Base-by-base conservation (phyloP, 2,797 vertebrate species). In the Eupleurogrammus muticus region DNA sequence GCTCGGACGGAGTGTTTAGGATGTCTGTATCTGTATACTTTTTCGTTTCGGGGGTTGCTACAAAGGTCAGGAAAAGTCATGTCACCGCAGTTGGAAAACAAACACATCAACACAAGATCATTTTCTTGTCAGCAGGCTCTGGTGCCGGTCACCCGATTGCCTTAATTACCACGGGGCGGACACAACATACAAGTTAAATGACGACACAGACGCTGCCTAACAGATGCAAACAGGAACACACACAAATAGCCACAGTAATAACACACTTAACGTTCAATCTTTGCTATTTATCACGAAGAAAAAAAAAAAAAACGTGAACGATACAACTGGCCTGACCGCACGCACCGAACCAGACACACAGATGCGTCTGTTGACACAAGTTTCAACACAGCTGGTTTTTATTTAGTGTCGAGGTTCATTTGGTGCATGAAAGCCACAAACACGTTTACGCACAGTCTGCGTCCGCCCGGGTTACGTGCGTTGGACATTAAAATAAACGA, bases 31-130 rank as follows among this genome's bases (percentile, higher is more conserved):
- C 53, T 13, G 66, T 87, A 75, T 84, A 78, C 80, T 66, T 86
- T 90, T 89, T 72, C 81, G 57, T 83, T 81, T 66, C 84, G 48
- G 87, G 87, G 90, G 88, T 92, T 90, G 56, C 66, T 78, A 89
- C 80, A 85, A 49, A 90, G 85, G 84, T 83, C 77, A 44, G 19
- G 28, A 28, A 28, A 28, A 28, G 28, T 56, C 73, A 50, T 60
- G 74, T 73, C 73, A 74, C 54, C 17, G 65, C 66, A 58, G 72
- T 69, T 80, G 65, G 76, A 89, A 88, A 90, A 87, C 86, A 90
- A 90, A 90, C 88, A 90, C 80, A 78, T 71, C 70, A 73, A 76
- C 79, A 75, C 59, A 77, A 32, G 12, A 55, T 75, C 70, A 76
- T 80, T 84, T 87, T 80, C 83, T 76, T 83, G 79, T 85, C 73